Percentiles rank a stretch among this genome's conserved stretches.
Conservation (phyloP, 2,113 vertebrate genomes). For the Edolisoma coerulescens region DNA sequence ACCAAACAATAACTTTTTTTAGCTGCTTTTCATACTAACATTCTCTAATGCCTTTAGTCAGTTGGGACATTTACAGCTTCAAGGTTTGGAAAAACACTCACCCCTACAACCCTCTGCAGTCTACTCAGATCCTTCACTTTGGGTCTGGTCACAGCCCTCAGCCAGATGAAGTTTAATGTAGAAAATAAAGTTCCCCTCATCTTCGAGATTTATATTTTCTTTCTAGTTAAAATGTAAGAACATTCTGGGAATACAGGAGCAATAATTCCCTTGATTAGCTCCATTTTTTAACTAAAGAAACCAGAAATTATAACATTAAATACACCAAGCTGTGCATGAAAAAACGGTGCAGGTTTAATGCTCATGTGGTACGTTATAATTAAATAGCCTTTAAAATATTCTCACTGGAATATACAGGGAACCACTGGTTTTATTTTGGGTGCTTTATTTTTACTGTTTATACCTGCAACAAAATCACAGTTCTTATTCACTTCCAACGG, state of each 20-base stretch:
- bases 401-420: neutral
- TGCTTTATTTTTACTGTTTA: neutral
- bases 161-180: neutral
- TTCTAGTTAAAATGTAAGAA: neutral
- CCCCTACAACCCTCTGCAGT: neutral
- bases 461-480: neutral
- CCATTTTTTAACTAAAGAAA: neutral
- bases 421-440: neutral
- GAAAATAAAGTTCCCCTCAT: neutral
- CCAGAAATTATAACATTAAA: neutral
- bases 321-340: neutral
- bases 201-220: neutral
- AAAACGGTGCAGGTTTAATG: neutral
- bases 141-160: neutral
- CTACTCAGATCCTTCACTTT: neutral
- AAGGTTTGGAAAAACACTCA: neutral
- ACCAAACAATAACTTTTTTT: neutral
- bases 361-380: neutral
- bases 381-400: neutral
- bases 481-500: neutral
- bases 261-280: neutral
- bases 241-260: neutral
- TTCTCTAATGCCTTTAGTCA: neutral
- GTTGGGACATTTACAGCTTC: neutral
- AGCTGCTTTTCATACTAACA: neutral